Conservation (phyloP, 1,140 invertebrate genomes). For the Goniozus legneri region DNA sequence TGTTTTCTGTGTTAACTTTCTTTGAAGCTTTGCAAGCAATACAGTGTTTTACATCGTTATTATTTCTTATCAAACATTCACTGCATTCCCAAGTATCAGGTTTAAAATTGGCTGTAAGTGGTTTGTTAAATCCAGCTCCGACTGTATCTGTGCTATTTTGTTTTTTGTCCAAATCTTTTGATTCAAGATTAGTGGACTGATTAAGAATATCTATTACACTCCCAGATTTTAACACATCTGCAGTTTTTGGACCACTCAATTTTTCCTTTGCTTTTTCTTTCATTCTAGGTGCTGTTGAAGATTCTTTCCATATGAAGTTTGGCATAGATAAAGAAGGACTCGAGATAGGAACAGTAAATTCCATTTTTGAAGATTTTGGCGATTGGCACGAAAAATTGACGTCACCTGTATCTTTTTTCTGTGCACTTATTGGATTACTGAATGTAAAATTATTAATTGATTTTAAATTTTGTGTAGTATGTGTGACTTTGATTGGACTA, state of each 20-base stretch:
- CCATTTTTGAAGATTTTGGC: constrained; percentile 15
- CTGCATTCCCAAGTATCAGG: constrained; percentile 56
- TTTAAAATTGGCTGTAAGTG: background rate
- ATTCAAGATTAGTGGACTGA: background rate
- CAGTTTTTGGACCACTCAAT: constrained; percentile 11
- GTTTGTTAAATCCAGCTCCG: constrained; percentile 12
- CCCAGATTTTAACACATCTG: constrained; percentile 30
- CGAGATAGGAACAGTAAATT: constrained; percentile 2
- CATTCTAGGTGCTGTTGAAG: constrained; percentile 32
- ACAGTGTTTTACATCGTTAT: constrained; percentile 31
- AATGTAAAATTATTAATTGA: constrained; percentile 58
- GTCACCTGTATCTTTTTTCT: constrained; percentile 23
- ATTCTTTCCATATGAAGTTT: constrained; percentile 41
- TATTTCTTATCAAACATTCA: constrained; percentile 48
- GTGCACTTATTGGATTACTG: constrained; percentile 51
- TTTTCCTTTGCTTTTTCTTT: constrained; percentile 33
- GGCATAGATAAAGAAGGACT: constrained; percentile 13
- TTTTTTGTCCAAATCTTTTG: background rate
- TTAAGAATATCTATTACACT: constrained; percentile 40
- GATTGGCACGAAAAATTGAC: constrained; percentile 5
- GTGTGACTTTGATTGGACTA: constrained; percentile 42
- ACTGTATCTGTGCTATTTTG: background rate
- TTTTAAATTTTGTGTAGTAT: constrained; percentile 31
- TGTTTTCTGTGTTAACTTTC: constrained; percentile 11
- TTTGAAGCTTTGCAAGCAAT: constrained; percentile 40